Conservation (phyloP, 2,113 vertebrate species). For the Caretta caretta region DNA sequence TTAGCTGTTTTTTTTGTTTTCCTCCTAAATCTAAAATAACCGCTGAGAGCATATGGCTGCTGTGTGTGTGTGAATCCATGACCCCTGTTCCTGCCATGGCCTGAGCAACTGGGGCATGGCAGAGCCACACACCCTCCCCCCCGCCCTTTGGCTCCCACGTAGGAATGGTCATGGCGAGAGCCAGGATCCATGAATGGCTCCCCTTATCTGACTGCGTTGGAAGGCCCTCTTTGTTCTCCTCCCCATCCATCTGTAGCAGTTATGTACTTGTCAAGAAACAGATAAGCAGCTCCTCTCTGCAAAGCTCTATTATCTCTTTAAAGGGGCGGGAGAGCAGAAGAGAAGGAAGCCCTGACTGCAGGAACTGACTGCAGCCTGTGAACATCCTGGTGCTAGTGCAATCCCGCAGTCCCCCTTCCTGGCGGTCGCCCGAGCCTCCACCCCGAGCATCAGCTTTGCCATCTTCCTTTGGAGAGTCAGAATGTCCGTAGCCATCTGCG, state of each 20-base stretch:
- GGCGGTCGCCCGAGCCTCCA: neutral
- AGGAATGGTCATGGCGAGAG: neutral
- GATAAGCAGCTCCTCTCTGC: neutral
- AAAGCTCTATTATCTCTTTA: neutral
- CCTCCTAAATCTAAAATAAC: neutral
- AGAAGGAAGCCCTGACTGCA: neutral
- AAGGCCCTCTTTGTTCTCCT: neutral
- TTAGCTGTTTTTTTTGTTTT: neutral
- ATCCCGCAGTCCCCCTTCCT: neutral
- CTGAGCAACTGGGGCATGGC: neutral
- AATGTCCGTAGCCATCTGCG: neutral
- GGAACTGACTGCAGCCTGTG: neutral
- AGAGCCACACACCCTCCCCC: neutral
- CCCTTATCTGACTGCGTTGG: neutral
- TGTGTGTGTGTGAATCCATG: neutral
- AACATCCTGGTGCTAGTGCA: no score
- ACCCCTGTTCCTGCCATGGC: neutral
- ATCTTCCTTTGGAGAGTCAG: neutral
- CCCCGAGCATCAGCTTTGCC: neutral
- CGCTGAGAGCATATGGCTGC: neutral
- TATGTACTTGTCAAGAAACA: neutral
- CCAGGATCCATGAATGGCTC: neutral
- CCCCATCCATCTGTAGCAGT: neutral
- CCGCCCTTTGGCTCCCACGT: neutral
- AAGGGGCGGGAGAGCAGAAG: neutral